phyloP scores from a whole-genome alignment of 2,888 invertebrate species.

The Ectropis crepuscularia region DNA sequence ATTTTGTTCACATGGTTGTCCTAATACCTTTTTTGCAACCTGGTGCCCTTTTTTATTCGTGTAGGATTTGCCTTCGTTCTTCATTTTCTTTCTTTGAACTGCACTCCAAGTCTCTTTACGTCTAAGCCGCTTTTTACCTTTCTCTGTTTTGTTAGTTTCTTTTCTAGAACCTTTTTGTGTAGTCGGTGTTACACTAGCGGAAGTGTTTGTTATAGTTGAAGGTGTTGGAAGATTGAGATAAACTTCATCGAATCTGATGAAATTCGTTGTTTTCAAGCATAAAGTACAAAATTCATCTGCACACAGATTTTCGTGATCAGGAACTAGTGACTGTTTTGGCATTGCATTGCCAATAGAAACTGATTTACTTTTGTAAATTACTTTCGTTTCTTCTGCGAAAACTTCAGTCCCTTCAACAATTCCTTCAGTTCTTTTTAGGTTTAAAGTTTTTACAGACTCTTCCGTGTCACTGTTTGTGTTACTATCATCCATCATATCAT shows the following conservation, averaged over 20 bases:
- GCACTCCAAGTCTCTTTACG: neutral
- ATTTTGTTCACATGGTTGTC: neutral
- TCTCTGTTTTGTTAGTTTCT: neutral
- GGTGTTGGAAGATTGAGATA: constrained; percentile 1
- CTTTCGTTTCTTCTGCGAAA: no score
- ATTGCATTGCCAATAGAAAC: no score
- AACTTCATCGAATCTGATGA: neutral
- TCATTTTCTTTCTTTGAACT: constrained; percentile 1
- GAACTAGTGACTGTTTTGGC: no score
- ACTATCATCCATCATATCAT: no score
- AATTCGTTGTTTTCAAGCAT: no score
- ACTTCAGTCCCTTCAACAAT: no score
- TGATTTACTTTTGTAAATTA: no score
- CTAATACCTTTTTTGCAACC: neutral
- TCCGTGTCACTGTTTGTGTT: no score
- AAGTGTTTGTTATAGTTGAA: neutral
- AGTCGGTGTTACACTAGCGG: neutral
- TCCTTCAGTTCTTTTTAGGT: no score
- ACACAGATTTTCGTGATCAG: no score
- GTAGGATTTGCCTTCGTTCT: neutral
- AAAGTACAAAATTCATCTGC: no score
- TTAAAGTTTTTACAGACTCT: no score
- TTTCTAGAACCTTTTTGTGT: neutral
- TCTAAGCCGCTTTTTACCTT: neutral
- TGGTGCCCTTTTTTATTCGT: neutral